Base-by-base conservation (phyloP, 2,113 vertebrate genomes). In the Willisornis vidua region DNA sequence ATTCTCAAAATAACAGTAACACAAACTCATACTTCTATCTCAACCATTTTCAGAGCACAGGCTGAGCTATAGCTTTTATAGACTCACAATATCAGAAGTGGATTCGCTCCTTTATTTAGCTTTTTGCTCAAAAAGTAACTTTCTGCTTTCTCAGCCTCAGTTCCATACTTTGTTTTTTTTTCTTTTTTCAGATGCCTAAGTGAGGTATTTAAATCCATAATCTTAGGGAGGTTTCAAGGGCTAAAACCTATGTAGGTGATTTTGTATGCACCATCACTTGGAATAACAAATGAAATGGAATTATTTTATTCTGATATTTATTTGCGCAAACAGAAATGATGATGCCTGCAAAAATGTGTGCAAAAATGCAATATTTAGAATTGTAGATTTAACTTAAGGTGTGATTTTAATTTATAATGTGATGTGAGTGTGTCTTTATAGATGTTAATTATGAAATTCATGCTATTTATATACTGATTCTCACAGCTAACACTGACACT, bases 1-100 rank as follows among this genome's bases (percentile, higher is more conserved):
- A 4, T 43, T 76, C 0, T 0, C 77, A 18, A 12, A 62, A 5
- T 19, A 55, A 58, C 35, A 51, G 20, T 14, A 43, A 52, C 19
- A 59, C 5, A 68, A 45, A 63, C 16, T 51, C 54, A 43, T 3
- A 19, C 24, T 63, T 67, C n/a, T 41, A 22, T 41, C 29, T 70
- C 31, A 31, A 14, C 0, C 0, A 9, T 70, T 66, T 67, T 77
- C 65, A 87, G 59, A 70, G 6, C 12, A 54, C 19, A 76, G 51
- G 7, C 48, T 59, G 33, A 84, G 55, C 46, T 41, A 29, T 23
- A 46, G 14, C n/a, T 75, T 33, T 46, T 46, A 48, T 1, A 71
- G 52, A 52, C 62, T 20, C 3, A n/a, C 19, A 63, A 46, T n/a
- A 59, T 19, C 23, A 74, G 43, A 82, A 78, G 8, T 19, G 35